Evolutionary conservation across 1,140 invertebrate genomes (phyloP).

Genomic region (Sarcophaga bullata): DNA sequence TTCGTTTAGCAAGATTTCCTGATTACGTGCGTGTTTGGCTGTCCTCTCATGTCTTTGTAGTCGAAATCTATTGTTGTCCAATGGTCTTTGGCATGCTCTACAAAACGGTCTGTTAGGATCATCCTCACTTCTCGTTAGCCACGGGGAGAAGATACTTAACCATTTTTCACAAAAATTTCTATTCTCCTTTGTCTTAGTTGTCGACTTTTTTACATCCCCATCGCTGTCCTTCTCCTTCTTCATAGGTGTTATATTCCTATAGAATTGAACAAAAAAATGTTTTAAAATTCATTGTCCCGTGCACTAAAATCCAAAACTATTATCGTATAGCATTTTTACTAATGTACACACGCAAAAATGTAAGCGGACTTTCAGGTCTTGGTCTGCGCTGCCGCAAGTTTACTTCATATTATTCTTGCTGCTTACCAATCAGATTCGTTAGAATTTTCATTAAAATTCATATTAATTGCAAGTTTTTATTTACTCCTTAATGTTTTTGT

Average conservation of each 20-base stretch:
- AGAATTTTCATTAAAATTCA: slow-evolving; percentile 62
- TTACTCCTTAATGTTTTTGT: background rate
- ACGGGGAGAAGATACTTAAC: slow-evolving; percentile 58
- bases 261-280: background rate
- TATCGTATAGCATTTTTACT: no score
- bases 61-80: slow-evolving; percentile 62
- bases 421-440: slow-evolving; percentile 60
- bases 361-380: no score
- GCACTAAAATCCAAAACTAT: background rate
- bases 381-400: no score
- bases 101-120: slow-evolving; percentile 61
- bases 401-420: no score
- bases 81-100: slow-evolving; percentile 55
- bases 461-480: slow-evolving; percentile 35
- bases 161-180: slow-evolving; percentile 62
- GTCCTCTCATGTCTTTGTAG: slow-evolving; percentile 58
- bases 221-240: slow-evolving; percentile 45
- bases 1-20: slow-evolving; percentile 53
- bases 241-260: slow-evolving; percentile 53
- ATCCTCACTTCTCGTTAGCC: slow-evolving; percentile 53
- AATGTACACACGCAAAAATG: no score
- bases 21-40: slow-evolving; percentile 58
- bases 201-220: slow-evolving; percentile 41
- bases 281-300: no score
- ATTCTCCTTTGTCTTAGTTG: slow-evolving; percentile 46